Percentiles rank a stretch among this genome's conserved stretches.
These are phyloP conservation scores for Plectropomus leopardus DNA, from an alignment of 2,113 vertebrate species.

Conservation along the genomic window DNA sequence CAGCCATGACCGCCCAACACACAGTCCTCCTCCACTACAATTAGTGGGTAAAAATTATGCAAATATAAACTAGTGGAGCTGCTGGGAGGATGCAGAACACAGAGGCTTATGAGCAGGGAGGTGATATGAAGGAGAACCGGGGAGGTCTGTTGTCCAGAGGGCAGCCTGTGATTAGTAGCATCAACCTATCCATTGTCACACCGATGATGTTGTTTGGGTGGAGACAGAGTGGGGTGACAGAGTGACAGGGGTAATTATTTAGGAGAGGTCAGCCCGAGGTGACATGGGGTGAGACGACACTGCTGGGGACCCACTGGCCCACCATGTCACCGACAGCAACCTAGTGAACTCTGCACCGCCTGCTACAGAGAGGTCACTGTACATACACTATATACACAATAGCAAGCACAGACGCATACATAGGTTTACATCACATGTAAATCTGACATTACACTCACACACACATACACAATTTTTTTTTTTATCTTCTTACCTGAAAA, in stretches of 20 bases:
- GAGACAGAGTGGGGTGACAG: constrained; percentile 63
- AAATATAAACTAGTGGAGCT: constrained; percentile 60
- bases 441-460: constrained; percentile 11
- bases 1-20: constrained; percentile 64
- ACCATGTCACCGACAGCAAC: constrained; percentile 67
- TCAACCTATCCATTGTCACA: constrained; percentile 68
- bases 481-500: background rate
- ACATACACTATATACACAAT: constrained; percentile 34
- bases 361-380: constrained; percentile 52
- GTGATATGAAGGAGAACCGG: constrained; percentile 70
- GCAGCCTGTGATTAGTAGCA: constrained; percentile 77
- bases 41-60: constrained; percentile 73
- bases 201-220: constrained; percentile 71
- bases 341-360: constrained; percentile 54
- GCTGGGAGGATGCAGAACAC: constrained; percentile 50
- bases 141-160: constrained; percentile 63
- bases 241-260: constrained; percentile 80
- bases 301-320: constrained; percentile 27
- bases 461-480: constrained; percentile 9
- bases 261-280: constrained; percentile 72
- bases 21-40: constrained; percentile 60
- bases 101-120: constrained; percentile 47
- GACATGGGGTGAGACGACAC: constrained; percentile 39
- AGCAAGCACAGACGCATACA: constrained; percentile 7
- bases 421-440: constrained; percentile 22